Conservation (phyloP, 2,888 invertebrate genomes). For the Drosophila neoperkinsi region DNA sequence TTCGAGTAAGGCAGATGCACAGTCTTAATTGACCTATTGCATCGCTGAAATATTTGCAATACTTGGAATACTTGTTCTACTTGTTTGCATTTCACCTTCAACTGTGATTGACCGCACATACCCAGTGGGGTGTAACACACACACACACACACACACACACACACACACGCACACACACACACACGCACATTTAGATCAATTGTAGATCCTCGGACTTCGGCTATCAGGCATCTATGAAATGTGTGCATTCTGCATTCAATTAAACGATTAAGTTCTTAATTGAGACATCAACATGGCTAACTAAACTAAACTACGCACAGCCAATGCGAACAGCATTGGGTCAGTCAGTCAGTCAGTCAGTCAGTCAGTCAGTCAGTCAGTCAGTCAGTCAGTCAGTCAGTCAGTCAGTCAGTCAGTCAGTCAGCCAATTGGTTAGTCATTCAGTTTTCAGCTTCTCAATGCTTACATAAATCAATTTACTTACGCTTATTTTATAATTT, state of each 20-base stretch:
- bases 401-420: constrained; percentile 11
- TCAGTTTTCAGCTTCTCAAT: constrained; percentile 48
- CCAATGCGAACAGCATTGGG: constrained; percentile 29
- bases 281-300: constrained; percentile 64
- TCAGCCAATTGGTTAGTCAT: constrained; percentile 23
- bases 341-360: not conserved
- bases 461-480: constrained; percentile 75
- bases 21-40: constrained; percentile 29
- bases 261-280: constrained; percentile 73
- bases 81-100: constrained; percentile 56
- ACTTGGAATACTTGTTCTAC: constrained; percentile 37
- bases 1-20: not conserved
- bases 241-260: constrained; percentile 65
- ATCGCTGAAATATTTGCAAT: constrained; percentile 35
- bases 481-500: constrained; percentile 76
- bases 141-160: constrained; percentile 6
- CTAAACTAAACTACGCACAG: constrained; percentile 35
- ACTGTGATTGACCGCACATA: constrained; percentile 57
- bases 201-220: constrained; percentile 37
- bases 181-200: constrained; percentile 32
- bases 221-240: constrained; percentile 28
- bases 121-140: constrained; percentile 10
- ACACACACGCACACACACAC: not conserved
- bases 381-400: constrained; percentile 23
- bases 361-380: not conserved